Base-by-base conservation (phyloP, 2,888 invertebrate species). In the Carterocephalus palaemon region DNA sequence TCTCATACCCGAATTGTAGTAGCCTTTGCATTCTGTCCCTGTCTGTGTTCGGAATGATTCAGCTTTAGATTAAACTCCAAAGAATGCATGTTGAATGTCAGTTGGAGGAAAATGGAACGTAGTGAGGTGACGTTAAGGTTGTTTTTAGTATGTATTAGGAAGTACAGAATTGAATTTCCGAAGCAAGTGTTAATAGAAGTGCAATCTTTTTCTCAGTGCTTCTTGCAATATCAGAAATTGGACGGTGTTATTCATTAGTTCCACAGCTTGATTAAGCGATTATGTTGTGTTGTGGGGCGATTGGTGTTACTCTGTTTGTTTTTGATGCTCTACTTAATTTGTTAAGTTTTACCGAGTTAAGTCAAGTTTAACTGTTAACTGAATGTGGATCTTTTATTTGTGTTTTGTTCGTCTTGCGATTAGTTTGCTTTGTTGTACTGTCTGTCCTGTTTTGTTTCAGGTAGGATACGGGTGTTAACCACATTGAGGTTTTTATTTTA, bases 141-240 rank as follows among this genome's bases (percentile, higher is more conserved):
- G 7, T 19, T 7, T 60, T 60, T 68, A 0, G 17, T 0, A 22
- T 60, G 15, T 50, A 2, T 4, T 0, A 0, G 4, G 9, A 23
- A 10, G 19, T 3, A 52, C 56, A 58, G 70, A 75, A 77, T 77
- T 75, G 70, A 78, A 79, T 77, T 75, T 72, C 62, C 60, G 60
- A 67, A 72, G 73, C 73, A 70, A 75, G 75, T 76, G 78, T 75
- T 77, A 72, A 74, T 67, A 64, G 57, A 59, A 63, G 72, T 72
- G 75, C 72, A 77, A 73, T 76, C 71, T 76, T 75, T 74, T 75
- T 33, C 37, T 42, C 16, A 38, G 43, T 48, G 70, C 71, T 70
- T 60, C 24, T 70, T 69, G 65, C 59, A 62, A 57, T 63, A 64
- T 62, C 61, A 60, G 59, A 67, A 76, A 71, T 74, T 71, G 68